Conservation (phyloP, 2,888 invertebrate genomes). For the Harpalus rubripes region DNA sequence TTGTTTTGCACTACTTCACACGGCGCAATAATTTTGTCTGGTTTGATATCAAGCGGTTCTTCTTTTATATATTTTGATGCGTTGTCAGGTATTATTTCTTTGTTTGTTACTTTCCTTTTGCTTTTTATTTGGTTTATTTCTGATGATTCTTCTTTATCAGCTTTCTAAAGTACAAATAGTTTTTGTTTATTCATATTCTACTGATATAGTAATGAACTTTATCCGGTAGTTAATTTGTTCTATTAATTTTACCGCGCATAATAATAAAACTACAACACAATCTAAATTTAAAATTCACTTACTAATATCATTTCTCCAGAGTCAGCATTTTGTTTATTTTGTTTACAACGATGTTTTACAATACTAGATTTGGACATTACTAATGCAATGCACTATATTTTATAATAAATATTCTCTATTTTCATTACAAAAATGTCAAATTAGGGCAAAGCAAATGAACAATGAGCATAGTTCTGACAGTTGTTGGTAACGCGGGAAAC, state of each 20-base stretch:
- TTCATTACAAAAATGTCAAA: no score
- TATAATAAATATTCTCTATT: not conserved
- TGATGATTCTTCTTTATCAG: not conserved
- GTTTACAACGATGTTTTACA: not conserved
- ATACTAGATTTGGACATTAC: not conserved
- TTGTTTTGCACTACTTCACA: no score
- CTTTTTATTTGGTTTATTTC: not conserved
- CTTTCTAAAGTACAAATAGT: not conserved
- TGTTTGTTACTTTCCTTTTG: no score
- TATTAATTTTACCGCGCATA: no score
- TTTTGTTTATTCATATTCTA: no score
- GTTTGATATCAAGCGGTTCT: constrained; percentile 8
- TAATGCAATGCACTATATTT: not conserved
- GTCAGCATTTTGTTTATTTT: not conserved
- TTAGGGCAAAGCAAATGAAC: no score
- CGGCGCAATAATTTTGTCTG: not conserved
- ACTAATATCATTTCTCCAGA: not conserved
- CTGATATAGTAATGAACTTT: not conserved
- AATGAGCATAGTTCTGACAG: no score
- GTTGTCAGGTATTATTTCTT: no score
- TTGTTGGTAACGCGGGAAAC: no score
- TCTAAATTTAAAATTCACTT: not conserved
- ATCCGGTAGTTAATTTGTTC: not conserved
- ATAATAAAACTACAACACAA: not conserved
- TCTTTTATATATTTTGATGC: constrained; percentile 6